Conservation (phyloP, 2,113 vertebrate genomes). For the Zapus hudsonius region DNA sequence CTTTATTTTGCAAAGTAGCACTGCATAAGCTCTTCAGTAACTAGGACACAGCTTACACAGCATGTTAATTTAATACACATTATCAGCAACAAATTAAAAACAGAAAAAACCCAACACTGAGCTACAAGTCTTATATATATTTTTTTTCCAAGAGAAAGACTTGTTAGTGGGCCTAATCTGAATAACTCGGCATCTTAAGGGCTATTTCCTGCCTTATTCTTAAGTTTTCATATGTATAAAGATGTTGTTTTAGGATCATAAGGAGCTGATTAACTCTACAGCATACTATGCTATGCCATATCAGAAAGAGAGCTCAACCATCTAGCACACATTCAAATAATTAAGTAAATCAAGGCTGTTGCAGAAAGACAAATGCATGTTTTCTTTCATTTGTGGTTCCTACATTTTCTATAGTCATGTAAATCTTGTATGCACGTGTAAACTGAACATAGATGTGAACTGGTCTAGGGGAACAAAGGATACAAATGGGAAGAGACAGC, state of each 20-base stretch:
- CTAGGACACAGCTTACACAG: constrained; percentile 84
- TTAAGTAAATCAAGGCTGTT: too few species aligned
- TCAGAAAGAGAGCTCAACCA: constrained; percentile 86
- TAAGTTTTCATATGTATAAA: constrained; percentile 82
- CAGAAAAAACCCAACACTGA: constrained; percentile 72
- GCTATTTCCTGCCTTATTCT: constrained; percentile 72
- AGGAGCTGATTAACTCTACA: constrained; percentile 86
- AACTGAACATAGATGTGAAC: too few species aligned
- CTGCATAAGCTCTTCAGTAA: constrained; percentile 83
- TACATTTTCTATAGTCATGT: too few species aligned
- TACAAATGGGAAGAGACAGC: too few species aligned
- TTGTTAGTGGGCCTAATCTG: constrained; percentile 74
- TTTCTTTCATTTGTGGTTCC: too few species aligned
- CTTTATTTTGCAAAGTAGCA: constrained; percentile 94
- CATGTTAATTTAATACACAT: constrained; percentile 82
- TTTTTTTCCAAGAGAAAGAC: constrained; percentile 67
- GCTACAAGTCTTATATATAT: constrained; percentile 56
- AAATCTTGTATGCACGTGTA: too few species aligned
- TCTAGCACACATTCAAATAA: constrained; percentile 84
- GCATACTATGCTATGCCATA: constrained; percentile 85
- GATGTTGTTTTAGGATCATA: constrained; percentile 81
- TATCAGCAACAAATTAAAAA: constrained; percentile 85
- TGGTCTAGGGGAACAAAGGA: too few species aligned
- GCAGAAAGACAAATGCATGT: too few species aligned
- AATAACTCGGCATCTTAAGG: constrained; percentile 76